Evolutionary conservation across 2,797 vertebrate species (phyloP), one percentile per base, ranked within the genome.

Genomic region (Acanthis flammea): DNA sequence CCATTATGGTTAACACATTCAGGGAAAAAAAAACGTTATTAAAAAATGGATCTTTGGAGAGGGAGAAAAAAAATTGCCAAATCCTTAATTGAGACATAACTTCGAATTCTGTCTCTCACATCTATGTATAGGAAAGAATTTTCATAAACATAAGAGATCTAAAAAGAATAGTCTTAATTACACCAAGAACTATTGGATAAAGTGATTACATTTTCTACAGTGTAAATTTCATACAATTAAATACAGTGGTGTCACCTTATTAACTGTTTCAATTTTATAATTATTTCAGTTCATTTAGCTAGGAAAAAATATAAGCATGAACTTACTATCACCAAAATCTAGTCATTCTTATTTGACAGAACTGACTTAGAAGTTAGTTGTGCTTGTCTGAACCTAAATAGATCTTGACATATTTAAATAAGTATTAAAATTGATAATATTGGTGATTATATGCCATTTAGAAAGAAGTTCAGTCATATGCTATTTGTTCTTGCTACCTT

Each of bases 301-400:
- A 95, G 97, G 94, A 98, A 98, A 97, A 98, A 98, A 97, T 90
- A 89, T 86, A 97, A 98, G 97, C 94, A 97, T 91, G 96, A 97
- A 97, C 98, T 97, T 98, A 95, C 95, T 94, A 97, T 97, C 97
- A 96, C 96, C 76, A 44, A 97, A 97, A 97, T 97, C 96, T 62
- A 97, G 95, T 97, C 97, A 97, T 97, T 97, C 89, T 93, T 73
- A 84, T 97, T 97, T 92, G 70, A 80, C 90, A 80, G 94, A 92
- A 92, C 76, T 96, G 96, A 95, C 96, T 97, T 76, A 78, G 94
- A 84, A 94, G 97, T 98, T 98, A 98, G 92, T 96, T 97, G 97
- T 98, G 98, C 98, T 97, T 98, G 97, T 97, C 98, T 98, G 98
- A 98, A 97, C 96, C 95, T 96, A 98, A 98, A 98, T 97, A 97